Evolutionary conservation across 2,888 invertebrate species (phyloP).

Genomic region (Scelioninae gen. 1): DNA sequence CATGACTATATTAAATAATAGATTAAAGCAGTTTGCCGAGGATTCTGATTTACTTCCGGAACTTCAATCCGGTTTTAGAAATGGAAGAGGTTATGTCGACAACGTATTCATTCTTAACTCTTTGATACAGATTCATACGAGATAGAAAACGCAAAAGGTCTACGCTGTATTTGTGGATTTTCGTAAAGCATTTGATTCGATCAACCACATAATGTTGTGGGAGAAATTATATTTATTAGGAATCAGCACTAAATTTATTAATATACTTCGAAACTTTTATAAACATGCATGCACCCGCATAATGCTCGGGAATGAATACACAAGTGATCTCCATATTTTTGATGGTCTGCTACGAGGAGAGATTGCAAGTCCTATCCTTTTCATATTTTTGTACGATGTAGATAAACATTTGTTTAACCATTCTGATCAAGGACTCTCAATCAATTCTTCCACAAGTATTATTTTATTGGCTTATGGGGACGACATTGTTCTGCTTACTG

Average conservation of each 20-base stretch:
- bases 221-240: not conserved
- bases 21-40: not conserved
- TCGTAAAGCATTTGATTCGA: constrained; percentile 5
- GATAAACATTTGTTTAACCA: not conserved
- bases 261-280: constrained; percentile 1
- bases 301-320: not conserved
- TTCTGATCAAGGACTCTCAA: not conserved
- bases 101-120: not conserved
- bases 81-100: not conserved
- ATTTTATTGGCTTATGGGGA: not conserved
- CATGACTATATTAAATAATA: not conserved
- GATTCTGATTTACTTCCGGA: not conserved
- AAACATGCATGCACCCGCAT: not conserved
- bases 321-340: not conserved
- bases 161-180: constrained; percentile 10
- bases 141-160: not conserved
- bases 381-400: not conserved
- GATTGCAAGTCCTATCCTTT: not conserved
- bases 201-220: not conserved
- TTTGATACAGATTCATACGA: constrained; percentile 8
- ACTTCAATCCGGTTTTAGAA: not conserved
- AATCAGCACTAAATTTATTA: not conserved
- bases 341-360: not conserved
- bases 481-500: not conserved
- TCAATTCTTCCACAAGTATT: not conserved